These are phyloP conservation scores for Melipona quadrifasciata DNA, from an alignment of 1,140 invertebrate genomes.

Conservation along the genomic window DNA sequence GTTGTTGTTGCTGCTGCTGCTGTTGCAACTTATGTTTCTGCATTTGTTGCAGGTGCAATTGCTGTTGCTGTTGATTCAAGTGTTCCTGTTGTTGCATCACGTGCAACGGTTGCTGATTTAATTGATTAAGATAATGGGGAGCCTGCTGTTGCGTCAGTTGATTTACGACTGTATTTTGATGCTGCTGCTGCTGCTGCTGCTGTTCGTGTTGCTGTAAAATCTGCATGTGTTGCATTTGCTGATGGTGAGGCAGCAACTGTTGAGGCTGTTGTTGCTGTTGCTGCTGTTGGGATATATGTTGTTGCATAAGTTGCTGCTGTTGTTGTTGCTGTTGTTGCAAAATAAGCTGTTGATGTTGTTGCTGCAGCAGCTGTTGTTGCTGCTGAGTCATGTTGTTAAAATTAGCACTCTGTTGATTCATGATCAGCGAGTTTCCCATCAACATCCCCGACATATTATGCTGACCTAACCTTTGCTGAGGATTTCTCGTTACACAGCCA, in stretches of 20 bases:
- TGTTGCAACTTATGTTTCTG: constrained; percentile 76
- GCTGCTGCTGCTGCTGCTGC: constrained; percentile 70
- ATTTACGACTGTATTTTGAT: constrained; percentile 73
- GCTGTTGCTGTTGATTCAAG: constrained; percentile 70
- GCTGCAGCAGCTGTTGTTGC: constrained; percentile 68
- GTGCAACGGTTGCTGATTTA: constrained; percentile 72
- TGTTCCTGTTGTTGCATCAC: constrained; percentile 73
- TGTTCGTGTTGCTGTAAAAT: constrained; percentile 73
- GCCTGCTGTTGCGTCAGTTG: constrained; percentile 74
- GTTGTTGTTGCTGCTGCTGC: constrained; percentile 73
- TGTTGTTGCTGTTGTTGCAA: constrained; percentile 75
- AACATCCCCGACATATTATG: constrained; percentile 78
- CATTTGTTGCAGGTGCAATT: constrained; percentile 74
- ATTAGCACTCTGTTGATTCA: constrained; percentile 77
- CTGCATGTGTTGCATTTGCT: constrained; percentile 76
- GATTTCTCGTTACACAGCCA: constrained; percentile 66
- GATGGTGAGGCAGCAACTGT: constrained; percentile 66
- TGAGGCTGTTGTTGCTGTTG: constrained; percentile 69
- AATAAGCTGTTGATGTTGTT: constrained; percentile 72
- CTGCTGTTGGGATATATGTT: constrained; percentile 69
- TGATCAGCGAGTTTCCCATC: constrained; percentile 78
- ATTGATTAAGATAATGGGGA: constrained; percentile 68
- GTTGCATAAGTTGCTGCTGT: constrained; percentile 73
- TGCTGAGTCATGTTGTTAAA: constrained; percentile 74
- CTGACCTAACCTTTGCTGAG: constrained; percentile 74